phyloP scores from a whole-genome alignment of 1,140 invertebrate genomes.

The Sarcophaga peregrina region DNA sequence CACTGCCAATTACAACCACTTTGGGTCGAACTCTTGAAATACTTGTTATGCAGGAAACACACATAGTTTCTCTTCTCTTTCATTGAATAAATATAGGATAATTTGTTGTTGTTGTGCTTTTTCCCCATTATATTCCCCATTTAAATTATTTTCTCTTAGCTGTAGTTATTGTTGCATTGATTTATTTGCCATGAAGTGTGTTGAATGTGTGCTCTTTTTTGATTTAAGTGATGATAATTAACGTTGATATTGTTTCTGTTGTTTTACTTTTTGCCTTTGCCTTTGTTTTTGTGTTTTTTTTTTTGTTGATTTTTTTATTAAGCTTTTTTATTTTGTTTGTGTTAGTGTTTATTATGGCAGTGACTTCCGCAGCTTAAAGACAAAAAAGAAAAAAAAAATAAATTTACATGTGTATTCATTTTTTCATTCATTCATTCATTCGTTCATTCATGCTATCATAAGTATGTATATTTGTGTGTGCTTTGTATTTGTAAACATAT shows the following conservation, averaged over 20 bases:
- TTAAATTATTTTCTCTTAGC: conserved; percentile 15
- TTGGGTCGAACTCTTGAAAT: conserved; percentile 14
- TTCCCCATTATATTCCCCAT: not conserved
- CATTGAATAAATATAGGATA: too few species aligned
- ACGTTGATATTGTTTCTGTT: not conserved
- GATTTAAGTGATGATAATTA: conserved; percentile 3
- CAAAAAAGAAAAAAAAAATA: not conserved
- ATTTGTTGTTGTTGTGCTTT: not conserved
- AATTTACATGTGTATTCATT: too few species aligned
- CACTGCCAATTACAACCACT: conserved; percentile 24
- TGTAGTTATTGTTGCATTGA: not conserved
- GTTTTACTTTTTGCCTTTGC: not conserved
- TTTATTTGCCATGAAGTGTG: not conserved
- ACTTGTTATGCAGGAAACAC: not conserved
- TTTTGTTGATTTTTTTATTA: not conserved
- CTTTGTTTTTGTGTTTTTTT: not conserved
- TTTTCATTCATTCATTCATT: too few species aligned
- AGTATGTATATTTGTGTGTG: too few species aligned
- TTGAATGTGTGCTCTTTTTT: not conserved
- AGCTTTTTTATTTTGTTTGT: not conserved
- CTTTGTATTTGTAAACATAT: too few species aligned
- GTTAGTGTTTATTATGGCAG: conserved; percentile 1
- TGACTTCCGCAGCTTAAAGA: conserved; percentile 12
- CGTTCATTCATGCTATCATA: too few species aligned
- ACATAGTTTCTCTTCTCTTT: not conserved